Conservation (phyloP, 2,113 vertebrate species). For the Thryonomys swinderianus region DNA sequence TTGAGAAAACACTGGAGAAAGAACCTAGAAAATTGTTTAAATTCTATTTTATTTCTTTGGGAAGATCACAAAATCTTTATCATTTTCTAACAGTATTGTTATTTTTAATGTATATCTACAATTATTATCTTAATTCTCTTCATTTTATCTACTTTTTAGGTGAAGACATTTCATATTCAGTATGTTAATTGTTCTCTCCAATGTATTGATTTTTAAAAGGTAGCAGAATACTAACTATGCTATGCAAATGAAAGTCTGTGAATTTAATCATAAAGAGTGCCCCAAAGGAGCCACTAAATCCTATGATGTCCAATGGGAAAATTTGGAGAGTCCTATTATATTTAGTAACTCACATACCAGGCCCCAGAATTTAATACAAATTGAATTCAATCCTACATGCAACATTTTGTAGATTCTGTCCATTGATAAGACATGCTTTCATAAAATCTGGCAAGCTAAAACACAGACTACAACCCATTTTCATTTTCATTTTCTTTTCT, state of each 20-base stretch:
- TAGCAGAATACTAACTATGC: slow-evolving; percentile 48
- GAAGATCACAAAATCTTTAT: not conserved
- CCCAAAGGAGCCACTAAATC: slow-evolving; percentile 63
- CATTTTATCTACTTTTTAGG: slow-evolving; percentile 7
- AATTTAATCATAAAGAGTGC: slow-evolving; percentile 64
- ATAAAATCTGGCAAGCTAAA: slow-evolving; percentile 72
- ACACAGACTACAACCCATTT: slow-evolving; percentile 65
- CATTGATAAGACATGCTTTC: slow-evolving; percentile 58
- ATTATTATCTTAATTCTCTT: slow-evolving; percentile 32
- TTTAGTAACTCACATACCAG: slow-evolving; percentile 27
- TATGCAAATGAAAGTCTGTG: slow-evolving; percentile 67
- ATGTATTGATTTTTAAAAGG: slow-evolving; percentile 43
- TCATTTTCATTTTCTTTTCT: slow-evolving; percentile 79
- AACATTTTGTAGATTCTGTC: slow-evolving; percentile 65
- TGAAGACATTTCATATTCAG: not conserved
- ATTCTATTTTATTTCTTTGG: not conserved
- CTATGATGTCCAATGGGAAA: slow-evolving; percentile 62
- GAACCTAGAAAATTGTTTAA: not conserved
- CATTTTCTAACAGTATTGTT: not conserved
- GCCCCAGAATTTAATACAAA: slow-evolving; percentile 74
- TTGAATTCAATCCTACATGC: slow-evolving; percentile 56
- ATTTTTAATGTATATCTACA: not conserved
- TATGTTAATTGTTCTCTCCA: slow-evolving; percentile 51
- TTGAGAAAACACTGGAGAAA: not conserved
- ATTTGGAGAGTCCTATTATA: slow-evolving; percentile 52